Base-by-base conservation (phyloP, 2,888 invertebrate species). In the Amblyjoppa fuscipennis region DNA sequence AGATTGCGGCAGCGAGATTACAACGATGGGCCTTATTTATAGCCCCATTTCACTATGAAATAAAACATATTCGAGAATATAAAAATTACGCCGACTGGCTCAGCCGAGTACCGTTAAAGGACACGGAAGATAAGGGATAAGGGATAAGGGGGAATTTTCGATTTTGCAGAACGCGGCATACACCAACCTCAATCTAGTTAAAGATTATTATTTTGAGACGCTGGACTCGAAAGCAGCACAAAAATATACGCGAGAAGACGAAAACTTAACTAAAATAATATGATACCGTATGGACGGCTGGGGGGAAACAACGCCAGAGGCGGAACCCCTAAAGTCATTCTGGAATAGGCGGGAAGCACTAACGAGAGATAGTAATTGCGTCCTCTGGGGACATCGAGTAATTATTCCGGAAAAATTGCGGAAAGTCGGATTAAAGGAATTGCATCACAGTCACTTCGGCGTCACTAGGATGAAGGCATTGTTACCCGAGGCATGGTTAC, bases 381-480 rank as follows among this genome's bases (percentile, higher is more conserved):
- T 87, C 3, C 70, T 82, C n/a, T 84, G 85, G 83, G 87, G 83
- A 25, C 82, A 86, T 49, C 20, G 86, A 31, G 83, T 87, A 51
- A 41, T 82, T 0, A 80, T 87, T n/a, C 87, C 86, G 11, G 56
- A 80, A 51, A 81, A 73, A 74, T 73, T 86, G 49, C 25, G 71
- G 45, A 34, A 38, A 75, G 2, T 86, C 1, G 78, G 83, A 1
- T 11, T 86, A 13, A 71, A 89, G 38, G 88, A 91, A 84, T 85
- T 90, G 34, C 89, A 91, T 83, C 66, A 69, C 7, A 89, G 88
- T 16, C 90, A 89, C 78, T 59, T 87, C 34, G 89, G 90, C 25
- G 88, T 89, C n/a, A 74, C 76, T 0, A 89, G 87, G 83, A 91
- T 89, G 89, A 90, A 91, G 80, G 64, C 85, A n/a, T 64, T 89